Evolutionary conservation across 2,113 vertebrate species (phyloP), one percentile per base, ranked within the genome.

Genomic region (Merops nubicus): DNA sequence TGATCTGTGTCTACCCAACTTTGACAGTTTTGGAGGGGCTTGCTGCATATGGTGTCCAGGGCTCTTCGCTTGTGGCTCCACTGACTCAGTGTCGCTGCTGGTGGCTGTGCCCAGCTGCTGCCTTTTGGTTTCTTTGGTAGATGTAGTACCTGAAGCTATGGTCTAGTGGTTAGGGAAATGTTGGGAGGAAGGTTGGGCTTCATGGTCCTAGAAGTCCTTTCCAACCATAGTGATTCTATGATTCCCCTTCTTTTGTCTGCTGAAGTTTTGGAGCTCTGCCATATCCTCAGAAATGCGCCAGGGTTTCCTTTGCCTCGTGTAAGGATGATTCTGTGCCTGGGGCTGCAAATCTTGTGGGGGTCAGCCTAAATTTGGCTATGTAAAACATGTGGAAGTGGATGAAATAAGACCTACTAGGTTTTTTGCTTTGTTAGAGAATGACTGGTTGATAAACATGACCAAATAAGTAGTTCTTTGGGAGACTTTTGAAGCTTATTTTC

Each of bases 11-110:
- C 33, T 59, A 4, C 21, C 33, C 42, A 19, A 1, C 4, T 69
- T 60, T 45, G 22, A 7, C 7, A 0, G 0, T 59, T 76, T 54
- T n/a, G 47, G 64, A 78, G 40, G 1, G 1, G 5, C 28, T 62
- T 62, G 59, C 23, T 65, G 82, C 2, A 0, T 6, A 0, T 48
- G 21, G 9, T 64, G 48, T 9, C 36, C 51, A 31, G 1, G 2
- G 34, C 63, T 76, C 38, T 57, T 40, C 5, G 0, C 38, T 75
- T 9, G 1, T 1, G 1, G 43, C 17, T 73, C 18, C 5, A 2
- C n/a, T 54, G 50, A 15, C 48, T 81, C 18, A 28, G 38, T 15
- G 1, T 13, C 73, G n/a, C 48, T n/a, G 26, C 43, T 57, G 60
- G 9, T 78, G 83, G 14, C 48, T 64, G 56, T 85, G 64, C 62